Percentiles rank a stretch among this genome's conserved stretches.
Conservation (phyloP, 2,113 vertebrate species). For the Lophura nycthemera region DNA sequence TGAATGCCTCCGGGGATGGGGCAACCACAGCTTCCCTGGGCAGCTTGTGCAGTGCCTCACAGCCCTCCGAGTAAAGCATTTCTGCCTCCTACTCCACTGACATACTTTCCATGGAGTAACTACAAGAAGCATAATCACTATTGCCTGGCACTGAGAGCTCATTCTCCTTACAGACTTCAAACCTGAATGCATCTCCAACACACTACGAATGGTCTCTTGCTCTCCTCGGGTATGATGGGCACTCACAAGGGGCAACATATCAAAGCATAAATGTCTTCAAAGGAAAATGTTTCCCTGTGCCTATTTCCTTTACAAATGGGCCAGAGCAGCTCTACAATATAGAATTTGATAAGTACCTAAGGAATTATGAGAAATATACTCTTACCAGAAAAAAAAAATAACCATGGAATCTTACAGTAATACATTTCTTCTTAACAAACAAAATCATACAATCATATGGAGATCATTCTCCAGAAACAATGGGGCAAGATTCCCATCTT, state of each 20-base stretch:
- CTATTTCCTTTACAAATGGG: not conserved
- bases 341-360: not conserved
- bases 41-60: no score
- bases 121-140: not conserved
- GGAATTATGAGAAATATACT: not conserved
- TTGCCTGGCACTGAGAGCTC: not conserved
- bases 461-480: not conserved
- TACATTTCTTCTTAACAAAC: constrained; percentile 1
- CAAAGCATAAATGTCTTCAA: not conserved
- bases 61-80: no score
- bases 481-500: not conserved
- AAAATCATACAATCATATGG: not conserved
- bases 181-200: not conserved
- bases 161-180: not conserved
- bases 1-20: no score
- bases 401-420: not conserved
- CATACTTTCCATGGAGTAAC: not conserved
- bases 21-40: no score
- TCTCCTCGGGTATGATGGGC: not conserved
- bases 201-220: rapidly evolving
- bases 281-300: not conserved
- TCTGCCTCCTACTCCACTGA: not conserved
- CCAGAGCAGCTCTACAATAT: not conserved
- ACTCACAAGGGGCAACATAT: not conserved
- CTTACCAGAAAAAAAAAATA: not conserved